Evolutionary conservation across 2,113 vertebrate genomes (phyloP).

Genomic region (Alces alces): DNA sequence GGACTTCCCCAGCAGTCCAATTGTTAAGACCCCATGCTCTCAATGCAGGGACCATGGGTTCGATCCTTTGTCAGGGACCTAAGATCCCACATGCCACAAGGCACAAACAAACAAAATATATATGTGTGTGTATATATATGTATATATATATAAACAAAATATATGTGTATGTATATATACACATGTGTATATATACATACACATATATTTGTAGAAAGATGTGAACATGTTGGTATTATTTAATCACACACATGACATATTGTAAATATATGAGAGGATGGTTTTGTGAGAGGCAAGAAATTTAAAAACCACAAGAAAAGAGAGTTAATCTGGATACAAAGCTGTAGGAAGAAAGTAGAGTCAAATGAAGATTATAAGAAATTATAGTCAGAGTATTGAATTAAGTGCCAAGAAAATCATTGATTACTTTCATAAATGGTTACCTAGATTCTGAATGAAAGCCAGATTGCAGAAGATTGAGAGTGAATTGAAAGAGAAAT

Average conservation of each 20-base stretch:
- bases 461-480: not conserved
- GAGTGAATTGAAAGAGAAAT: not conserved
- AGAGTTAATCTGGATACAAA: not conserved
- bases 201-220: not conserved
- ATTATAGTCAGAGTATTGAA: not conserved
- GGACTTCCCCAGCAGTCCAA: not conserved
- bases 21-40: not conserved
- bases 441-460: not conserved
- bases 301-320: not conserved
- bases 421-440: not conserved
- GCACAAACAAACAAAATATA: not conserved
- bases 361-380: not conserved
- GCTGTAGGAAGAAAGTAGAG: not conserved
- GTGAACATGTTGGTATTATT: not conserved
- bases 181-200: fast-evolving
- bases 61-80: not conserved
- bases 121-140: not conserved
- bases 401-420: not conserved
- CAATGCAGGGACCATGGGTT: not conserved
- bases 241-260: not conserved
- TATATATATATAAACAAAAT: not conserved
- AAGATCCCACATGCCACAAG: not conserved
- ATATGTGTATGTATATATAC: too few relatives aligned
- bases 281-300: not conserved
- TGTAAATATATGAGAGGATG: not conserved